Conservation (phyloP, 2,888 invertebrate genomes). For the Heliothis peltigera region DNA sequence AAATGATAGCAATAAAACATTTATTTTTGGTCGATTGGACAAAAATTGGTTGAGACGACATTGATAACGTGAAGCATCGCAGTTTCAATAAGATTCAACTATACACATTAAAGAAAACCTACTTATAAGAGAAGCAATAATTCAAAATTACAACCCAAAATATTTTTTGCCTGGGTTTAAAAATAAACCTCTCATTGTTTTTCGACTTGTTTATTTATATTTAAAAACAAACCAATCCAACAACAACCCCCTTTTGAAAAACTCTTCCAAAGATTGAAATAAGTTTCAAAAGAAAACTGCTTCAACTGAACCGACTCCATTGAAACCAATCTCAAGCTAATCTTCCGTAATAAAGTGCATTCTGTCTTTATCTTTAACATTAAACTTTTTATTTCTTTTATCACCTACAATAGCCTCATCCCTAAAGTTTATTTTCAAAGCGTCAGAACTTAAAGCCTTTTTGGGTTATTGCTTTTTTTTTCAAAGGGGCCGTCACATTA, state of each 20-base stretch:
- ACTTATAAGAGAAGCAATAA: too few species aligned
- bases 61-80: too few species aligned
- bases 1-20: conserved; percentile 72
- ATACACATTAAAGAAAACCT: too few species aligned
- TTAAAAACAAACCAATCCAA: too few species aligned
- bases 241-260: not conserved
- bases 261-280: conserved; percentile 13
- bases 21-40: conserved; percentile 50
- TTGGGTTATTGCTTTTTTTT: conserved; percentile 74
- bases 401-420: conserved; percentile 50
- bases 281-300: conserved; percentile 28
- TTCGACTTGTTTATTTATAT: too few species aligned
- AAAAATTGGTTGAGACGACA: not conserved
- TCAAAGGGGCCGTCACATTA: conserved; percentile 70
- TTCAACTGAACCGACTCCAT: conserved; percentile 26
- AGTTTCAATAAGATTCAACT: too few species aligned
- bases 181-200: too few species aligned
- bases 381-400: conserved; percentile 56
- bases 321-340: conserved; percentile 34
- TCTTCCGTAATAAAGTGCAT: conserved; percentile 52
- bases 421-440: conserved; percentile 64
- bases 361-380: conserved; percentile 49
- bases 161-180: too few species aligned
- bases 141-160: too few species aligned
- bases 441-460: conserved; percentile 70